Evolutionary conservation across 2,888 invertebrate species (phyloP).

Genomic region (Melanchra persicariae): DNA sequence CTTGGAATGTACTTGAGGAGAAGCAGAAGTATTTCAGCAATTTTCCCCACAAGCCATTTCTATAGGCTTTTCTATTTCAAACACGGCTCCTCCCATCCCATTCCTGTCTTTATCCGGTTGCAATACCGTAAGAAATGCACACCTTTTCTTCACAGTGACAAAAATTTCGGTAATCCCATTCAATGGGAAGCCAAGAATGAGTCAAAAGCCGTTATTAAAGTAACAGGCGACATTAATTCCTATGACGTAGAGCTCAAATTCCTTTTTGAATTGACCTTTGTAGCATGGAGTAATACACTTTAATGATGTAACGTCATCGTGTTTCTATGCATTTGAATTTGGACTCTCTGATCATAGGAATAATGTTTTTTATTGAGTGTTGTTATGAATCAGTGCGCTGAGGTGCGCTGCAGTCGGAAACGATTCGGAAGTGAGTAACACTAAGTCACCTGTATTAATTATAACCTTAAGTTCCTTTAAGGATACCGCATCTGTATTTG

Average conservation of each 20-base stretch:
- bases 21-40: constrained; percentile 9
- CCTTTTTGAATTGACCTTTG: constrained; percentile 44
- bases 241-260: constrained; percentile 49
- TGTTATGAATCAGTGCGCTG: not conserved
- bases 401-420: constrained; percentile 34
- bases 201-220: constrained; percentile 27
- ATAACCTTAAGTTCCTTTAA: not conserved
- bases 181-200: constrained; percentile 41
- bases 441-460: constrained; percentile 34
- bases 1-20: constrained; percentile 13
- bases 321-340: not conserved
- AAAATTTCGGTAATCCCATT: constrained; percentile 48
- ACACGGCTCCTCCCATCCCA: not conserved
- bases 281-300: constrained; percentile 38
- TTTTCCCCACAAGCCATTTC: constrained; percentile 4
- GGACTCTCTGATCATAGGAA: not conserved
- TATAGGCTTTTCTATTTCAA: constrained; percentile 23
- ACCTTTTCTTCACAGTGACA: constrained; percentile 14
- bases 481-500: too few relatives aligned
- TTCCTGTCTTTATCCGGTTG: constrained; percentile 29
- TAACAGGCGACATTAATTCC: constrained; percentile 29
- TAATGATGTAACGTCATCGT: constrained; percentile 34
- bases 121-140: constrained; percentile 25
- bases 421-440: constrained; percentile 63
- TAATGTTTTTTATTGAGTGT: constrained; percentile 36